These are phyloP conservation scores for Channa maculata DNA, from an alignment of 2,113 vertebrate genomes.

Conservation along the genomic window DNA sequence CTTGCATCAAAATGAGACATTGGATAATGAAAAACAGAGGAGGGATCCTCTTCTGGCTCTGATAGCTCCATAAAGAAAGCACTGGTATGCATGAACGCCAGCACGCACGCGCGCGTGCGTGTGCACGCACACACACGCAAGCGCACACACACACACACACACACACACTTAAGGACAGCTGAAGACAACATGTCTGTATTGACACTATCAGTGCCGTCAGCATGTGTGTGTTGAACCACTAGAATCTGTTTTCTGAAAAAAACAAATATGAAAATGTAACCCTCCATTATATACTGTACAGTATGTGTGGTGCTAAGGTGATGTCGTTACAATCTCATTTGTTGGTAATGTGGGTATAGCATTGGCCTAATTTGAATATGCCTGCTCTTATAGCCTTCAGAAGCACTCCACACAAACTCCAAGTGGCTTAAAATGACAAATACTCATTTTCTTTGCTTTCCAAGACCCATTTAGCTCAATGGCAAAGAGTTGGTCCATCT, in stretches of 20 bases:
- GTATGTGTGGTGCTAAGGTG: neutral
- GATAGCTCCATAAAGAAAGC: conserved; percentile 2
- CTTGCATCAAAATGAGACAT: conserved; percentile 26
- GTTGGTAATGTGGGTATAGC: neutral
- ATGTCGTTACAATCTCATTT: neutral
- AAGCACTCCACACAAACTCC: conserved; percentile 8
- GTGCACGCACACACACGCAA: conserved; percentile 7
- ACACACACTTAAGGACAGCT: neutral
- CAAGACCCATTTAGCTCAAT: conserved; percentile 45
- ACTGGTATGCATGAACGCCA: neutral
- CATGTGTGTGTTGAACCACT: conserved; percentile 9
- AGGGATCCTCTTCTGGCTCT: conserved; percentile 39
- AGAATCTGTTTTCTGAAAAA: neutral
- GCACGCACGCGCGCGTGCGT: neutral
- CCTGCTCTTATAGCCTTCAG: conserved; percentile 4
- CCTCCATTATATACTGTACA: too few relatives aligned
- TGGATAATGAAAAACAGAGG: conserved; percentile 51
- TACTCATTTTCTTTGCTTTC: conserved; percentile 46
- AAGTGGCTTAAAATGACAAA: conserved; percentile 44
- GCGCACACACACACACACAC: conserved; percentile 1
- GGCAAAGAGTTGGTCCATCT: conserved; percentile 54
- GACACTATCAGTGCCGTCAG: conserved; percentile 27
- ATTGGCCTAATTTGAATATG: neutral
- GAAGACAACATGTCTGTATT: conserved; percentile 27
- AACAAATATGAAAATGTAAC: too few relatives aligned